These are phyloP conservation scores for Scyliorhinus canicula DNA, from an alignment of 2,797 vertebrate species.

Conservation along the genomic window DNA sequence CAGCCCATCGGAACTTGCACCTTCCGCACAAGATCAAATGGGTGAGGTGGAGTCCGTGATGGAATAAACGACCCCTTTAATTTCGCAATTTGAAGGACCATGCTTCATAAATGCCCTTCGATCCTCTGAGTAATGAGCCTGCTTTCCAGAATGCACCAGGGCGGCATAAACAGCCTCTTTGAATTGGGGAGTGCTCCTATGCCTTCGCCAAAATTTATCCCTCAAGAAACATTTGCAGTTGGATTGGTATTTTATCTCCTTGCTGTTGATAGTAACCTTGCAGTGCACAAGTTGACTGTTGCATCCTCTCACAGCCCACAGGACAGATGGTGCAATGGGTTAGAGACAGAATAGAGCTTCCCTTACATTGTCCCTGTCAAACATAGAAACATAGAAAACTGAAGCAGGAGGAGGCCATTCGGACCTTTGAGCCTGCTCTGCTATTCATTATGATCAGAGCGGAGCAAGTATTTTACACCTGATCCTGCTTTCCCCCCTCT, in stretches of 20 bases:
- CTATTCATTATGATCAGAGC: no score
- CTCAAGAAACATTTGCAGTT: not conserved
- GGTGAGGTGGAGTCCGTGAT: not conserved
- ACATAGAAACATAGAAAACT: no score
- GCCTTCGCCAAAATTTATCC: not conserved
- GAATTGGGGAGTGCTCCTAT: not conserved
- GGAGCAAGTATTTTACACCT: no score
- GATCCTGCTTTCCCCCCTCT: no score
- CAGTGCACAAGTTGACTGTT: not conserved
- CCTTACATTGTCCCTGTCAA: no score
- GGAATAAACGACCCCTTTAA: no score
- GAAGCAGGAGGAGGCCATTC: no score
- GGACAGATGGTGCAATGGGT: no score
- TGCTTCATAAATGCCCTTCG: not conserved
- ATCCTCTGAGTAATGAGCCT: not conserved
- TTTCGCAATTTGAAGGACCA: not conserved
- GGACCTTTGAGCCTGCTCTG: no score
- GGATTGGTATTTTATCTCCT: not conserved
- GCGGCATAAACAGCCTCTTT: not conserved
- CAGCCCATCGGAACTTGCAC: not conserved
- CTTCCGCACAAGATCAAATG: not conserved
- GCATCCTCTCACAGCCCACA: no score
- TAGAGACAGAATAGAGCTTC: no score
- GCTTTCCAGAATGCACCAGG: not conserved
- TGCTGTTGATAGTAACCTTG: not conserved